A percentile compares a stretch with the other conserved stretches of the same genome.
phyloP scores from a whole-genome alignment of 2,888 invertebrate species.

The Drosophila meridiana region DNA sequence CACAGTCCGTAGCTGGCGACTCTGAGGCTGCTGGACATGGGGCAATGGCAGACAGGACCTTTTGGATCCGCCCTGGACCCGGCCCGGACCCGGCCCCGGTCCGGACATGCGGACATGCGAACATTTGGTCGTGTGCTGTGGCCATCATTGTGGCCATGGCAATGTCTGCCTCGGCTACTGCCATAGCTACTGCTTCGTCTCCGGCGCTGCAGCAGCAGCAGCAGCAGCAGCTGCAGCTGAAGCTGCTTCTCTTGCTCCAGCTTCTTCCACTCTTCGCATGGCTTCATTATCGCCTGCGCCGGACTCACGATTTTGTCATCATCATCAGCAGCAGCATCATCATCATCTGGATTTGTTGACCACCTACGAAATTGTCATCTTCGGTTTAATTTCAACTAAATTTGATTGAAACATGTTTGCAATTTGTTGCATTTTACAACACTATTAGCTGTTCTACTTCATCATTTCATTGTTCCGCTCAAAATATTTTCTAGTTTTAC shows the following conservation, averaged over 20 bases:
- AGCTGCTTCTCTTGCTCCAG: background rate
- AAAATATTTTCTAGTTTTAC: too few relatives aligned
- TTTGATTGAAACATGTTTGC: background rate
- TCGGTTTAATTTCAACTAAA: conserved; percentile 2
- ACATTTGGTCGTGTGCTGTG: conserved; percentile 67
- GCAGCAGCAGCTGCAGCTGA: background rate
- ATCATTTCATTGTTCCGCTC: too few relatives aligned
- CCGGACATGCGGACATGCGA: conserved; percentile 22
- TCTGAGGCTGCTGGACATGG: conserved; percentile 11
- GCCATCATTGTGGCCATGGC: conserved; percentile 63
- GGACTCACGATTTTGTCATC: conserved; percentile 30
- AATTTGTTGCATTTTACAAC: background rate
- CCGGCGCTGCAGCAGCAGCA: background rate
- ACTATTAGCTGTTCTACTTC: background rate
- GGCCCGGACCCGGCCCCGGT: background rate
- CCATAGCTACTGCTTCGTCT: conserved; percentile 1
- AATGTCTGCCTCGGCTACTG: background rate
- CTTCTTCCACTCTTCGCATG: conserved; percentile 31
- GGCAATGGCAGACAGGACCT: conserved; percentile 16
- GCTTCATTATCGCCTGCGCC: conserved; percentile 70
- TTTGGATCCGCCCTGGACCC: conserved; percentile 10
- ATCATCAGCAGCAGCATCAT: conserved; percentile 32
- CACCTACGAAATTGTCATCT: conserved; percentile 60
- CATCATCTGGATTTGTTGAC: conserved; percentile 31
- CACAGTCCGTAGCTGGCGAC: conserved; percentile 1